Percentiles rank a stretch among this genome's conserved stretches.
Conservation (phyloP, 2,797 vertebrate genomes). For the Tenualosa thibaudeaui region DNA sequence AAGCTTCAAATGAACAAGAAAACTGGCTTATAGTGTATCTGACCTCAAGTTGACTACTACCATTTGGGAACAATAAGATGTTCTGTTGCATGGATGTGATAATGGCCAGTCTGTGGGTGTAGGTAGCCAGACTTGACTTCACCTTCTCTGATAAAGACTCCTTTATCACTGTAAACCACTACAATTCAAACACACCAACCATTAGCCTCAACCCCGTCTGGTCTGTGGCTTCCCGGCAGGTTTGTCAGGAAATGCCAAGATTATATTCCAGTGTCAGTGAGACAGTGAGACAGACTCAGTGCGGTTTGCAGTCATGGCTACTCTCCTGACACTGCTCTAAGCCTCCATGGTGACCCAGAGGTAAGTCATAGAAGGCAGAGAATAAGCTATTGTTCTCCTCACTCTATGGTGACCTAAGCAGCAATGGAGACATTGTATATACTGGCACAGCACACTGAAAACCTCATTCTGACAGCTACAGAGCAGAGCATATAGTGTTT, state of each 20-base stretch:
- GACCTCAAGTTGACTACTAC: too few species aligned
- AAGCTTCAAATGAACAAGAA: too few species aligned
- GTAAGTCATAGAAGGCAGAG: background rate
- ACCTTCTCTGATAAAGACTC: background rate
- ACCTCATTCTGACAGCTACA: background rate
- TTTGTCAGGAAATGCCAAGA: background rate
- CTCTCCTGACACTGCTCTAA: background rate
- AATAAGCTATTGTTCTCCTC: background rate
- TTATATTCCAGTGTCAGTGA: background rate
- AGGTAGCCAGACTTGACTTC: background rate
- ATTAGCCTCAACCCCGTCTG: background rate
- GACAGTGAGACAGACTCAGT: background rate
- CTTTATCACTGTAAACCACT: background rate
- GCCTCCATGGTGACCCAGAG: background rate
- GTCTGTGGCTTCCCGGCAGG: background rate
- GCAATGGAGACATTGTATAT: background rate
- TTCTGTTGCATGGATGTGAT: background rate
- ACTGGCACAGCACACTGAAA: background rate
- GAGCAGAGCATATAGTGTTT: background rate
- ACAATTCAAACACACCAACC: too few species aligned
- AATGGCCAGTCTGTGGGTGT: background rate
- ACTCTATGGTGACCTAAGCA: background rate
- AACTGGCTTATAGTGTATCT: too few species aligned
- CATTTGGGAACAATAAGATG: background rate
- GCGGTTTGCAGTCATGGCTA: background rate